Conservation (phyloP, 2,797 vertebrate genomes). For the Sebastes minor region DNA sequence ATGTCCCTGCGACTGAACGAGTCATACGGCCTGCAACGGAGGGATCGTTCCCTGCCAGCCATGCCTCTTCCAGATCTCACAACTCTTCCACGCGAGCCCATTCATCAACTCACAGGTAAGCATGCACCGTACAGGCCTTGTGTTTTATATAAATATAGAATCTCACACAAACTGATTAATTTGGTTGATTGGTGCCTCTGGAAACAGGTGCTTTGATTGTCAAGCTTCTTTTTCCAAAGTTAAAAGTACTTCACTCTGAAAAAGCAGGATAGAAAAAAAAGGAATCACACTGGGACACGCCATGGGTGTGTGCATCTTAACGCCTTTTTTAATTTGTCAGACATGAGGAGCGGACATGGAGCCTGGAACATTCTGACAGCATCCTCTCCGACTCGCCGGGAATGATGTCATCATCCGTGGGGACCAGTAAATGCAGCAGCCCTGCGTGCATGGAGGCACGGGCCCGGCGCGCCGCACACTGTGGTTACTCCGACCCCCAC, state of each 20-base stretch:
- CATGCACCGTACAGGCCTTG: neutral
- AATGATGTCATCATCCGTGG: slow-evolving; percentile 94
- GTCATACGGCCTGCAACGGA: slow-evolving; percentile 92
- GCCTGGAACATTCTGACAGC: slow-evolving; percentile 94
- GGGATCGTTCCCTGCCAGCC: slow-evolving; percentile 94
- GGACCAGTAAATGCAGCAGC: slow-evolving; percentile 99
- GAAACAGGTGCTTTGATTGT: neutral
- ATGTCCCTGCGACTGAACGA: slow-evolving; percentile 91
- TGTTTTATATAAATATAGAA: neutral
- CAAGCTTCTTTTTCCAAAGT: neutral
- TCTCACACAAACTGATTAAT: neutral
- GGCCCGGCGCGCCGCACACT: slow-evolving; percentile 89
- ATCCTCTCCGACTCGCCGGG: slow-evolving; percentile 95
- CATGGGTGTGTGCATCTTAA: slow-evolving; percentile 50
- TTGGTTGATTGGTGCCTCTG: neutral
- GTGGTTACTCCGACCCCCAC: slow-evolving; percentile 86
- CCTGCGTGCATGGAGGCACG: slow-evolving; percentile 94
- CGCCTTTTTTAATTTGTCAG: slow-evolving; percentile 76
- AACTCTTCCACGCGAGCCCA: slow-evolving; percentile 95
- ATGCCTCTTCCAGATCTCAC: slow-evolving; percentile 95
- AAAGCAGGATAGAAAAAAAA: neutral
- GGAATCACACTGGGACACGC: neutral
- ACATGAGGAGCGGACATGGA: slow-evolving; percentile 96
- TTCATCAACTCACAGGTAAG: slow-evolving; percentile 92
- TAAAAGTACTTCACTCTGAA: neutral